These are phyloP conservation scores for Tachycineta bicolor DNA, from an alignment of 2,113 vertebrate species.

Conservation along the genomic window DNA sequence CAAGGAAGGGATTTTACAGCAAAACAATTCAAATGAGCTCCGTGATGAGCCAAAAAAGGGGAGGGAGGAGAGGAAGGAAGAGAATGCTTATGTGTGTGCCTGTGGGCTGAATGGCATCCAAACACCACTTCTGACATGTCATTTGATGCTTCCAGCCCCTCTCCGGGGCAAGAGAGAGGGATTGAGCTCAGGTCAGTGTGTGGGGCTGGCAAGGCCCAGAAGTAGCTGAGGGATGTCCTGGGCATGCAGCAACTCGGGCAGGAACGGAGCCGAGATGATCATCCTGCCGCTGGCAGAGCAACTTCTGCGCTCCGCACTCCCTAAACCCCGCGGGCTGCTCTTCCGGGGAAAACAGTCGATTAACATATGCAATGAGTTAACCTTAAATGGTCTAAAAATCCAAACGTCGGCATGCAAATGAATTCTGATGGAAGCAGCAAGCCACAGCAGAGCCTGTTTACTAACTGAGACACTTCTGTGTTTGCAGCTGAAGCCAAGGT, in stretches of 20 bases:
- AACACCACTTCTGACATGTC: neutral
- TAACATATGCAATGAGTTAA: slow-evolving; percentile 42
- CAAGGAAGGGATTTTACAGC: neutral
- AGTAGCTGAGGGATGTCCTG: neutral
- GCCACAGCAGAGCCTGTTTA: neutral
- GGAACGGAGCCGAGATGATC: neutral
- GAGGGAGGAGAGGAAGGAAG: neutral
- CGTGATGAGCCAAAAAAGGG: neutral
- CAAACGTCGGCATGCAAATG: slow-evolving; percentile 12
- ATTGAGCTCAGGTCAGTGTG: fast-evolving
- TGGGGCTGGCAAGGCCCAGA: neutral
- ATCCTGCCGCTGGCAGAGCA: neutral
- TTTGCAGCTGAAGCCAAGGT: neutral
- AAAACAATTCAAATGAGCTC: neutral
- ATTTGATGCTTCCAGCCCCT: neutral
- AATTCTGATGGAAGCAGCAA: neutral
- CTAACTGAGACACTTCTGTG: neutral
- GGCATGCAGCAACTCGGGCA: neutral
- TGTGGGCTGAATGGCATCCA: fast-evolving
- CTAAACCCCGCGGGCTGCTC: neutral
- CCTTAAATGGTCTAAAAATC: slow-evolving; percentile 53
- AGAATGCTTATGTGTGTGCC: neutral
- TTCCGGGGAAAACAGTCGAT: neutral
- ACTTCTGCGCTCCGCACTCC: neutral
- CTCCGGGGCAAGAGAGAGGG: fast-evolving